Evolutionary conservation across 2,113 vertebrate species (phyloP).

Genomic region (Prionailurus viverrinus): DNA sequence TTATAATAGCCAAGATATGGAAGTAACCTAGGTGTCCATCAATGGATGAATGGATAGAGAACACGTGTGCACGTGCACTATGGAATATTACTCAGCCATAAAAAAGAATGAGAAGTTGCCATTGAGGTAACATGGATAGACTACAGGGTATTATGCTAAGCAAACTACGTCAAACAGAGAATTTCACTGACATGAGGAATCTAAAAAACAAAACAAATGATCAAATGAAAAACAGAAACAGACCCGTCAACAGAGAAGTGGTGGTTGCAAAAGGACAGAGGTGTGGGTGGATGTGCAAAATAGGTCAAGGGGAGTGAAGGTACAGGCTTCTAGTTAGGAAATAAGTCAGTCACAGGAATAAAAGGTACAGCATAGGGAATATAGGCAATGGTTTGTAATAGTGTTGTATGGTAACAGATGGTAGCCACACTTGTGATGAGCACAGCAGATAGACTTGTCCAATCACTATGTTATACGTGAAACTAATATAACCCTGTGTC

Average conservation of each 20-base stretch:
- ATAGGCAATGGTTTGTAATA: background rate
- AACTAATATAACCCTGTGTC: background rate
- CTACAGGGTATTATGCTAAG: background rate
- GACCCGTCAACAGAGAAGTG: background rate
- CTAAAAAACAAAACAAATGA: background rate
- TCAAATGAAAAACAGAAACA: background rate
- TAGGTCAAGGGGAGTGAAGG: background rate
- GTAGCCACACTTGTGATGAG: background rate
- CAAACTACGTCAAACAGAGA: background rate
- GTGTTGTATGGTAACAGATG: background rate
- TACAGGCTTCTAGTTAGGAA: background rate
- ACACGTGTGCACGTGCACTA: background rate
- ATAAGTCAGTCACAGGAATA: background rate
- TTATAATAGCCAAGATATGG: background rate
- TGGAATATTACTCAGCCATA: background rate
- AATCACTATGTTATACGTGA: background rate
- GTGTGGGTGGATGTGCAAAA: background rate
- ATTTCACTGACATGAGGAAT: background rate
- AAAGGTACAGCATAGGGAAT: background rate
- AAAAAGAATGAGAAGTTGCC: background rate
- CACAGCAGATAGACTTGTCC: background rate
- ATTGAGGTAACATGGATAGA: background rate
- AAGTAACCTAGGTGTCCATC: background rate
- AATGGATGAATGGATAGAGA: background rate
- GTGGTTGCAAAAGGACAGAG: background rate